Evolutionary conservation across 2,113 vertebrate genomes (phyloP), one percentile per base, ranked within the genome.

Genomic region (Cottus gobio): DNA sequence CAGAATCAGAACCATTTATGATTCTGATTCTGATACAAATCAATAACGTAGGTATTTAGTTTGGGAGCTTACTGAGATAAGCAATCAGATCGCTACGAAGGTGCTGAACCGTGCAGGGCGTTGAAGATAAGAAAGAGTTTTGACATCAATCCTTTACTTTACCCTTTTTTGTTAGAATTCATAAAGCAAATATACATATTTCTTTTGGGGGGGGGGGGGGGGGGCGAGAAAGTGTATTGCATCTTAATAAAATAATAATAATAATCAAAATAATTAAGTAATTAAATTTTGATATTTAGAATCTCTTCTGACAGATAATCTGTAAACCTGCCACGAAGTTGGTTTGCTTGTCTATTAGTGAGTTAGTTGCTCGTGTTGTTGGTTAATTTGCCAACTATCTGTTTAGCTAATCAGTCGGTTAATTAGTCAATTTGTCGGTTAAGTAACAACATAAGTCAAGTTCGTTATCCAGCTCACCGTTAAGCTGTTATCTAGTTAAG

Each of bases 401-500:
- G 60, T 65, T 44, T 7, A 8, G 5, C 44, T 34, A 36, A 11
- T 77, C 12, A 44, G 22, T 66, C 26, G 12, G 24, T 39, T 28
- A 37, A 62, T 62, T 31, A 11, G 62, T 18, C 39, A 15, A 7
- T 57, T 65, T 10, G n/a, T 66, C 52, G 39, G 16, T 60, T 18
- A 34, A 44, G n/a, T 36, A 63, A 48, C 57, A 56, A 20, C 34
- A 71, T 26, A 18, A 37, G 8, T 70, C 7, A 70, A 20, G 48
- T 70, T 52, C 12, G 50, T 61, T n/a, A 67, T 54, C 28, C 61
- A 56, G 61, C 54, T 63, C 44, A 52, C 3, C 30, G 0, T 52
- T 77, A 36, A 67, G 34, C 80, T 44, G 46, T 50, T 44, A 5
- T 65, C 36, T 54, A 37, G 20, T 57, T 72, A n/a, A 63, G 72